Evolutionary conservation across 2,888 invertebrate species (phyloP).

Genomic region (Athalia cordata): DNA sequence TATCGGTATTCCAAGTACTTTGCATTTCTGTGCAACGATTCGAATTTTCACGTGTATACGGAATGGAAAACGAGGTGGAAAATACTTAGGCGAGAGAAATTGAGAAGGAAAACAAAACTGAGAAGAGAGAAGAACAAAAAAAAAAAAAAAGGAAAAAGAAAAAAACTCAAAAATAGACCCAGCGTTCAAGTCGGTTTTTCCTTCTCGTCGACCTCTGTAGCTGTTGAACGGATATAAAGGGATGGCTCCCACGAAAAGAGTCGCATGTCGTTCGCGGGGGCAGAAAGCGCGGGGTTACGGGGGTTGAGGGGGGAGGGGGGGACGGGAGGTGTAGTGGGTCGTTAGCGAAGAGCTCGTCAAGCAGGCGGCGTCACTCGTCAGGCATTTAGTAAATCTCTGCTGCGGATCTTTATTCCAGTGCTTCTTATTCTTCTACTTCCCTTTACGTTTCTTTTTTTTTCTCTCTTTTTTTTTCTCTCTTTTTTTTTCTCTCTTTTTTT

Average conservation of each 20-base stretch:
- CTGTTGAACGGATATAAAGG: too few relatives aligned
- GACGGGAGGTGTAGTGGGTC: neutral
- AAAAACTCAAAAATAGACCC: too few relatives aligned
- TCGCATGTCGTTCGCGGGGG: neutral
- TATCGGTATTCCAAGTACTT: too few relatives aligned
- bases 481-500: neutral
- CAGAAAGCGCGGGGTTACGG: neutral
- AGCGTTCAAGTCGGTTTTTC: too few relatives aligned
- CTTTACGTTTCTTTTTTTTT: neutral
- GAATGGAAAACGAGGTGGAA: too few relatives aligned
- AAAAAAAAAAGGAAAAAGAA: too few relatives aligned
- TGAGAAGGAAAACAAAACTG: too few relatives aligned
- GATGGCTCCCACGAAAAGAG: neutral
- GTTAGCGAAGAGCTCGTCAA: conserved; percentile 27
- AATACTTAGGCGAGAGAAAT: too few relatives aligned
- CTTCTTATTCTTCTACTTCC: neutral
- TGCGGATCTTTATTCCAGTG: conserved; percentile 4
- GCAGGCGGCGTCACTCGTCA: neutral
- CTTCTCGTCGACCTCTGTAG: too few relatives aligned
- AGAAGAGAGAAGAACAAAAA: too few relatives aligned
- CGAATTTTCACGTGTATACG: too few relatives aligned
- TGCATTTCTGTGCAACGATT: too few relatives aligned
- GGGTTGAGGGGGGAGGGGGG: neutral
- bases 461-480: neutral
- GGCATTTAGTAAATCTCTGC: conserved; percentile 21